Evolutionary conservation across 2,888 invertebrate species (phyloP).

Genomic region (Netelia fuscicornis): DNA sequence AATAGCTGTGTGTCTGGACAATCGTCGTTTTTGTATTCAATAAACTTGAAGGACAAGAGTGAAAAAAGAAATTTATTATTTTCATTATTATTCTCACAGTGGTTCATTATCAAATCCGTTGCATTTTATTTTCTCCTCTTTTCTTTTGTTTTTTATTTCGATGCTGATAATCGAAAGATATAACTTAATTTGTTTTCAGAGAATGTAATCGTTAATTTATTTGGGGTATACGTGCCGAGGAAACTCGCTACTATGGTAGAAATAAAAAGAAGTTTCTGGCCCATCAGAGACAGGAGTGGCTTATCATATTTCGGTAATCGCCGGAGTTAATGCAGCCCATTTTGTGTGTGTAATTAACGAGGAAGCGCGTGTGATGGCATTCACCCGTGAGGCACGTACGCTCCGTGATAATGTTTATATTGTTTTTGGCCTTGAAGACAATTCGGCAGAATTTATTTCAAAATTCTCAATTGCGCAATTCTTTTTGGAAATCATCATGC

Average conservation of each 20-base stretch:
- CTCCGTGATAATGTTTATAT: neutral
- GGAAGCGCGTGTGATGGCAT: neutral
- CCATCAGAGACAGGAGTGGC: neutral
- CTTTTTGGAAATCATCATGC: too few species aligned
- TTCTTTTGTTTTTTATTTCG: too few species aligned
- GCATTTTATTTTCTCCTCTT: too few species aligned
- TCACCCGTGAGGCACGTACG: constrained; percentile 16
- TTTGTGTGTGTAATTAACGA: constrained; percentile 7
- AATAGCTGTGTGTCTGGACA: neutral
- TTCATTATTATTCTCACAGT: neutral
- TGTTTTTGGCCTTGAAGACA: neutral
- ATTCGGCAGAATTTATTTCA: neutral
- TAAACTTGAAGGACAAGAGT: too few species aligned
- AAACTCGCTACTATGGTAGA: constrained; percentile 2
- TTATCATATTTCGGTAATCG: constrained; percentile 29
- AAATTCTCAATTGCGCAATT: neutral
- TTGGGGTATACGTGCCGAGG: constrained; percentile 11
- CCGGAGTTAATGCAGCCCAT: neutral
- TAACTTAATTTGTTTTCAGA: neutral
- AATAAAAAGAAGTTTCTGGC: neutral
- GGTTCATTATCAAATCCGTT: neutral
- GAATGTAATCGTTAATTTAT: neutral
- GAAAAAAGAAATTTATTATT: neutral
- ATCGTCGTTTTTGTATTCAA: constrained; percentile 8
- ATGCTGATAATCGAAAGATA: too few species aligned